phyloP scores from a whole-genome alignment of 30 jellyfish, hydroid and myxozoan species.

The Cassiopea andromeda region DNA sequence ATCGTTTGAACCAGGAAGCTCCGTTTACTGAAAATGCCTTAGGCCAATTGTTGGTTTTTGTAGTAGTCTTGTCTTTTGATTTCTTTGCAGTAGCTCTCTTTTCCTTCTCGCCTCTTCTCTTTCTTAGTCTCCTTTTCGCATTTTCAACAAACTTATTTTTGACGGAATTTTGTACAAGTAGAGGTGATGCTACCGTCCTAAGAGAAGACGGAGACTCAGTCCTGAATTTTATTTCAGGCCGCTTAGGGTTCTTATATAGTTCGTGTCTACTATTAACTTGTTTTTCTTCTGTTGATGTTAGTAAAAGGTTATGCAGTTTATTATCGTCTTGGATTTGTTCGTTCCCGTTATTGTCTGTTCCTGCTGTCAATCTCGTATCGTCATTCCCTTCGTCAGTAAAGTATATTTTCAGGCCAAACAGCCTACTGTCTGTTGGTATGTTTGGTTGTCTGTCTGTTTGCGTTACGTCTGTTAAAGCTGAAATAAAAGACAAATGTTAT shows the following conservation, averaged over 20 bases:
- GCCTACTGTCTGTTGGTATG: background rate
- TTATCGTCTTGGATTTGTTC: background rate
- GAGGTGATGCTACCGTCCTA: slow-evolving; percentile 66
- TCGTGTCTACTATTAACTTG: slow-evolving; percentile 64
- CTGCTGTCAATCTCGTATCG: background rate
- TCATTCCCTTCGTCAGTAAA: slow-evolving; percentile 46
- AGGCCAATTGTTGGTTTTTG: background rate
- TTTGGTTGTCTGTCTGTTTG: slow-evolving; percentile 3
- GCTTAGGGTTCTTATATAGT: slow-evolving; percentile 55
- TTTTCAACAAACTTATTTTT: slow-evolving; percentile 10
- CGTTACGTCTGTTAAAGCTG: slow-evolving; percentile 38
- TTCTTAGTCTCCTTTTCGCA: slow-evolving; percentile 13
- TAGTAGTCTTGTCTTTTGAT: background rate
- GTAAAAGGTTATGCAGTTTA: slow-evolving; percentile 21
- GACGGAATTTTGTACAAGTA: slow-evolving; percentile 56
- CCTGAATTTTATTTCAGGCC: slow-evolving; percentile 42
- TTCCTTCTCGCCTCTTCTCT: background rate
- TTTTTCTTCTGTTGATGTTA: slow-evolving; percentile 41
- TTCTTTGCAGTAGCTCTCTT: background rate
- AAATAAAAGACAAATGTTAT: background rate
- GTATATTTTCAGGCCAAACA: slow-evolving; percentile 37
- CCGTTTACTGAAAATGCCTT: slow-evolving; percentile 10
- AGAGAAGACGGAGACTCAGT: slow-evolving; percentile 69
- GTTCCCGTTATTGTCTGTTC: background rate
- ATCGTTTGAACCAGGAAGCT: slow-evolving; percentile 54